Base-by-base conservation (phyloP, 2,797 vertebrate species). In the Sphenodon punctatus region DNA sequence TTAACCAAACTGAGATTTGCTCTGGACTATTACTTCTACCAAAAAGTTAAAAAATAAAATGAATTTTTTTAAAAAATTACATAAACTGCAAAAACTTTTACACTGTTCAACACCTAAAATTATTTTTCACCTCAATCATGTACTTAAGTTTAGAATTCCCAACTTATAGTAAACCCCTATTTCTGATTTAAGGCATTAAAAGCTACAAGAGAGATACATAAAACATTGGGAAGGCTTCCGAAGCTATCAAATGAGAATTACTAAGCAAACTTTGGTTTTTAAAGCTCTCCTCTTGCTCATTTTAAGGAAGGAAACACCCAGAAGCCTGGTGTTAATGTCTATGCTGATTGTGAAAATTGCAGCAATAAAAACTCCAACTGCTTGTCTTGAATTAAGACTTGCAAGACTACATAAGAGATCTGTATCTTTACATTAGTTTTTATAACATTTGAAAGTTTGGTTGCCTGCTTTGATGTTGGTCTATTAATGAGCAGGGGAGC, bases 261-360 rank as follows among this genome's bases (percentile, higher is more conserved):
- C 94, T 95, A 95, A 92, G 92, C 92, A 96, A 94, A 95, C 92
- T 96, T 94, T 92, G 90, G 61, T 87, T 95, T 64, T 85, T 67
- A 91, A 97, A 96, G 95, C 91, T 78, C 94, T 96, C 95, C 71
- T 91, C 90, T 89, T 90, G 88, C 68, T 92, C 85, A 93, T 93
- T 95, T 92, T 79, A 92, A 93, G 88, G 86, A 96, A 96, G 95
- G 95, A 96, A 96, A 95, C 95, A 95, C 94, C 88, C 95, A 95
- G 93, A 95, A 96, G 94, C 94, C 93, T 93, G 86, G 95, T 93
- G 94, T 96, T 97, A 97, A 94, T 92, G 94, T 96, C 96, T 97
- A 96, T 97, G 96, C 95, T 95, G 95, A 97, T 96, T 96, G 95
- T 97, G 96, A 97, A 96, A 97, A 97, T 93, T 97, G 95, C 94